Base-by-base conservation (phyloP, 1,140 invertebrate genomes). In the Rhyacophila brunnea region DNA sequence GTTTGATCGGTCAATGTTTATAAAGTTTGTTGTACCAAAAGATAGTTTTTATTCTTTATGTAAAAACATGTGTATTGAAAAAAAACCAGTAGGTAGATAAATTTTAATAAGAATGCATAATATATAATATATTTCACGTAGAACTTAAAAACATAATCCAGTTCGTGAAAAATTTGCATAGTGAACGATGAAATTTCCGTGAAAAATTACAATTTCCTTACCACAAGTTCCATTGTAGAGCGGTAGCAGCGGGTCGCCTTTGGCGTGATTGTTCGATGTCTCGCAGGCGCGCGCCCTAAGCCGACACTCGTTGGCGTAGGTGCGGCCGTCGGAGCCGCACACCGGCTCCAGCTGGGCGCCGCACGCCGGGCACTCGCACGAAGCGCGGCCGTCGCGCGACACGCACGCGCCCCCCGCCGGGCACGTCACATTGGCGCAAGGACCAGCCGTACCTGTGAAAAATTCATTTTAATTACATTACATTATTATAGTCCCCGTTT, bases 241-340 rank as follows among this genome's bases (percentile, higher is more conserved):
- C 18, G 89, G 77, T 35, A 72, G 75, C 66, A 91, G 86, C 53
- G 83, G 75, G 7, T 52, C 49, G 3, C 38, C 20, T 13, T 45
- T 38, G 17, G 35, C 48, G 14, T 49, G 36, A 15, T 51, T 38
- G 50, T 35, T 14, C 0, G 32, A 17, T 64, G 83, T 79, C 64
- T 84, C 80, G 75, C 92, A 95, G 5, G 89, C 85, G 69, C 92
- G 88, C 65, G 86, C 81, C 60, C 85, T 82, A 68, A 95, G 85
- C 70, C 90, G 90, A 74, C 92, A 95, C 68, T 89, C 87, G 77
- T 92, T 94, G 58, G 87, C 84, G 70, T 96, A 95, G 42, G 91
- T 91, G 68, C 91, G 87, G 58, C 90, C 90, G 72, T 96, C 91
- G 36, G 87, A 85, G 11, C 90, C 92, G 68, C 94, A 96, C 6